Base-by-base conservation (phyloP, 2,113 vertebrate species). In the Gobiocypris rarus region DNA sequence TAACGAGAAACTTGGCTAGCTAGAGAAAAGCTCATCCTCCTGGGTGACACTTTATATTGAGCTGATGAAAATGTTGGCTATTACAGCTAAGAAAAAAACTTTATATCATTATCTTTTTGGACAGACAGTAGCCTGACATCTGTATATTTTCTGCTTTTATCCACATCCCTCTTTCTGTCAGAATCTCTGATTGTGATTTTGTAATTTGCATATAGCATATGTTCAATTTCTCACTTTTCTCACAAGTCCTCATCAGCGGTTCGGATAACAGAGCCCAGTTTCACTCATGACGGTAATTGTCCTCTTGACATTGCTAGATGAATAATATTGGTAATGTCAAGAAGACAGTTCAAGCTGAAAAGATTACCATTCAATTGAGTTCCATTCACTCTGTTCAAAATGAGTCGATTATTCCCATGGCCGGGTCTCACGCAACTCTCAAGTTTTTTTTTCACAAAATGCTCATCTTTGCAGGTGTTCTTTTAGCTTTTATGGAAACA, bases 1-100 rank as follows among this genome's bases (percentile, higher is more conserved):
- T 91, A 93, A 94, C 90, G 88, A 91, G 89, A 80, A 81, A 84
- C 54, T 91, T 94, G 92, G 89, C 83, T 84, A 90, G 82, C 82
- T 85, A 76, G 87, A 90, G 74, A 83, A 26, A 61, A 63, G 63
- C 34, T 59, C 56, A 24, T 75, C 6, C 73, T 63, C 58, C 26
- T 50, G 43, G 43, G 56, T 48, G 48, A 26, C 76, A 78, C 22
- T 58, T 41, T 59, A 14, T 24, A 78, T 26, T 77, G 56, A 38
- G 31, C 54, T 17, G 75, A 24, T 41, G 13, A 78, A 78, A 78
- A 59, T 9, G 2, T 15, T 31, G 31, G 31, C 31, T 31, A 24
- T 59, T 4, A 77, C 31, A 41, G 24, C 48, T 75, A 9, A 17
- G n/a, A 5, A 79, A 24, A 28, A 79, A 48, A 24, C 6, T 59